Evolutionary conservation across 2,113 vertebrate species (phyloP).

Genomic region (Heterocephalus glaber): DNA sequence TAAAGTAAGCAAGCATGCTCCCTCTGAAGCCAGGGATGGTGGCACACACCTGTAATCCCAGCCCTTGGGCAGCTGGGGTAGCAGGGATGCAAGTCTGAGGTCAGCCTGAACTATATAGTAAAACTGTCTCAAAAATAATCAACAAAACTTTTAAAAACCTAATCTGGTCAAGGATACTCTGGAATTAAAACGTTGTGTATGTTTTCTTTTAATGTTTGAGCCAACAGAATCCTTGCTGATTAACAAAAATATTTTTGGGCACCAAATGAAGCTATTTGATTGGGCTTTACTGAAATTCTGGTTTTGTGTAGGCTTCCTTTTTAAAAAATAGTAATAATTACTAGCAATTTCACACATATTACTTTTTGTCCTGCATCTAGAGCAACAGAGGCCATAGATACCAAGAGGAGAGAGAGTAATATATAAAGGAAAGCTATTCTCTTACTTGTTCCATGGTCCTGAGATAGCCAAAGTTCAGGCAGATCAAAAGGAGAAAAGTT

Average conservation of each 20-base stretch:
- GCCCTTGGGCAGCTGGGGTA: background rate
- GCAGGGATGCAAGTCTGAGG: background rate
- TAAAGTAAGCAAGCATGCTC: background rate
- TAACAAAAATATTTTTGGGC: conserved; percentile 3
- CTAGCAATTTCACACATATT: background rate
- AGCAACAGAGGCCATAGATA: background rate
- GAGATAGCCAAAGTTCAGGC: background rate
- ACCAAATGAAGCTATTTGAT: conserved; percentile 38
- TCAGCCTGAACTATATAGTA: background rate
- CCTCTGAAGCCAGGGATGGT: background rate
- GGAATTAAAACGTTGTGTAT: conserved; percentile 1
- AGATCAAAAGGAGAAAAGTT: background rate
- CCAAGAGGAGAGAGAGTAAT: background rate
- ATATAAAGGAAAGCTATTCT: background rate
- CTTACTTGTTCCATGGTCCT: background rate
- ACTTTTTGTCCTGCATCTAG: background rate
- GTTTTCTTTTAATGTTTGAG: background rate
- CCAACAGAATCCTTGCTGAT: conserved; percentile 24
- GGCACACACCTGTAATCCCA: background rate
- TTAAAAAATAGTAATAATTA: background rate
- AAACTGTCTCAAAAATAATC: background rate
- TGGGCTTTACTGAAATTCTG: conserved; percentile 10
- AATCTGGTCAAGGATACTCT: conserved; percentile 12
- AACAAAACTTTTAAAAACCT: background rate
- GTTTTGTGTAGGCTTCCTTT: background rate